A percentile compares a stretch with the other conserved stretches of the same genome.
Conservation (phyloP, 30 jellyfish, hydroid and myxozoan genomes). For the Hydractinia echinata region DNA sequence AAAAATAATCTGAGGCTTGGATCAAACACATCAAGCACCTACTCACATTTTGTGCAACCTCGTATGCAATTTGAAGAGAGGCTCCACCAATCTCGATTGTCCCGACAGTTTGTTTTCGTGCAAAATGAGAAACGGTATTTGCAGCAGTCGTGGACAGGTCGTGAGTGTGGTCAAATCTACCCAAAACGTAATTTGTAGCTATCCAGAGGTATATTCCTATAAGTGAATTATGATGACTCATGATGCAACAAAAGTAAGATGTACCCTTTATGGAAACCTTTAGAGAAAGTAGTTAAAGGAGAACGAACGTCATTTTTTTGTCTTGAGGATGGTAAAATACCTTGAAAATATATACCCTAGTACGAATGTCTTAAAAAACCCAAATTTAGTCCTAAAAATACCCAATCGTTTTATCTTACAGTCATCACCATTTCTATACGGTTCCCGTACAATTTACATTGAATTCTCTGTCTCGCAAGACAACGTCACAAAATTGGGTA, state of each 20-base stretch:
- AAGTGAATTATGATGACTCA: background rate
- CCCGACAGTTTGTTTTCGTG: constrained; percentile 79
- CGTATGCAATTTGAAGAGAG: constrained; percentile 91
- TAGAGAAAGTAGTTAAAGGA: too few relatives aligned
- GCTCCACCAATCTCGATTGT: constrained; percentile 97
- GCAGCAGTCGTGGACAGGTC: constrained; percentile 60
- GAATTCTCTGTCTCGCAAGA: too few relatives aligned
- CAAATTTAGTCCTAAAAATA: too few relatives aligned
- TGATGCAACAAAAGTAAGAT: too few relatives aligned
- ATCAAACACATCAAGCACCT: background rate
- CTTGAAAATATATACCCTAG: background rate
- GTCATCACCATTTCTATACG: too few relatives aligned
- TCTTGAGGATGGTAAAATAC: background rate
- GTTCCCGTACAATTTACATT: too few relatives aligned
- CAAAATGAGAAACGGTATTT: constrained; percentile 65
- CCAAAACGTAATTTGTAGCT: constrained; percentile 77
- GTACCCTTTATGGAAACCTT: too few relatives aligned
- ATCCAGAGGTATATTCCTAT: constrained; percentile 85
- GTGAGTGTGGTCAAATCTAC: constrained; percentile 80
- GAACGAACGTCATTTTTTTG: too few relatives aligned
- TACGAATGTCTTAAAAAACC: too few relatives aligned
- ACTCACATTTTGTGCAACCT: constrained; percentile 77
- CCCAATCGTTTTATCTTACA: too few relatives aligned
- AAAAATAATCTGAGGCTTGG: too few relatives aligned
- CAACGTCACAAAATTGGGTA: too few relatives aligned